Base-by-base conservation (phyloP, 2,888 invertebrate species). In the Eupithecia vulgata region DNA sequence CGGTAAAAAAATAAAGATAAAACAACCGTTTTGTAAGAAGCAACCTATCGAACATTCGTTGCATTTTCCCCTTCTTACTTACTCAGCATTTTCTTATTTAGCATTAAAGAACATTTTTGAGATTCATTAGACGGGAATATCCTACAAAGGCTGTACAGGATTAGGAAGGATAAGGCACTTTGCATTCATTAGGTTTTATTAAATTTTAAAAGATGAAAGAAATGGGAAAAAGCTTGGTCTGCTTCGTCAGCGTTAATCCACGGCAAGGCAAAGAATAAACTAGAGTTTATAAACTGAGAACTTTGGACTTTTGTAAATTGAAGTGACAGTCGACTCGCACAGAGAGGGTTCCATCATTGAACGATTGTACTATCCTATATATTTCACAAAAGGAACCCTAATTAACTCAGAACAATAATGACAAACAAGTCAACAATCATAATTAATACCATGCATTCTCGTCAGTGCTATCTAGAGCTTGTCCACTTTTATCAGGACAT, bases 61-160 rank as follows among this genome's bases (percentile, higher is more conserved):
- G 68, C 68, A 67, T 52, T 61, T 12, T 37, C 37, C 64, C 61
- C 34, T 62, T 62, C 37, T 68, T 72, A 13, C 66, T 64, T 62
- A 67, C 62, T 67, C 42, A 67, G 62, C 66, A 73, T 71, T 74
- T 76, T 78, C 66, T 76, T 71, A 66, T 70, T 35, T 52, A 75
- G 71, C 66, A 62, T 77, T 70, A 76, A 76, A 76, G 48, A 73
- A 67, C 37, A 70, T 72, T 76, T 72, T 73, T 66, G 68, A 74
- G 73, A 75, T 75, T 78, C 76, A 79, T 79, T 76, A 78, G 64
- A 71, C 70, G 67, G 61, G 70, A 68, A 76, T 57, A 42, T 68
- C 64, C 59, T 40, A 35, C 70, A 67, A 62, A 69, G 67, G 70
- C 70, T 71, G 72, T 72, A 72, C 70, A n/a, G 68, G 70, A 75